Conservation (phyloP, 2,797 vertebrate genomes). For the Lithobates pipiens region DNA sequence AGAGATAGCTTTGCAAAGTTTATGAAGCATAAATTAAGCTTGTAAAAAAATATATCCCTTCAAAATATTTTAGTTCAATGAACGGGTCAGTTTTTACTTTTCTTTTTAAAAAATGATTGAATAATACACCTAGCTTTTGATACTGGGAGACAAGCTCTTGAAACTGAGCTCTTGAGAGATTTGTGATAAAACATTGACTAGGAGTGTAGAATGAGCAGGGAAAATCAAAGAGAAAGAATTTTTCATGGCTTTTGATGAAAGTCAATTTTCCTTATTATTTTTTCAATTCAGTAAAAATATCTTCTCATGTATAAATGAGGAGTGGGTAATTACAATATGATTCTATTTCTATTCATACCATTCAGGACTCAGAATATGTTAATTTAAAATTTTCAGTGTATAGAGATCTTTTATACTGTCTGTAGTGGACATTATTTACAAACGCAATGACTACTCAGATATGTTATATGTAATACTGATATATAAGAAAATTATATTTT, state of each 20-base stretch:
- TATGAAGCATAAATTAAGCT: too few species aligned
- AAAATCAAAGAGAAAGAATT: constrained; percentile 31
- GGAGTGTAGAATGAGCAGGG: neutral
- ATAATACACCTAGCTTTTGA: neutral
- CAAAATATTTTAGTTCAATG: too few species aligned
- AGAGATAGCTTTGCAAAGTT: too few species aligned
- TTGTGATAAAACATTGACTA: constrained; percentile 28
- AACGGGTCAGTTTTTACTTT: too few species aligned
- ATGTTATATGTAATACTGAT: neutral
- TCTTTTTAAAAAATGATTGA: neutral
- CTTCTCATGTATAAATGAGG: constrained; percentile 40
- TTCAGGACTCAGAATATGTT: constrained; percentile 7
- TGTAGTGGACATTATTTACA: constrained; percentile 12
- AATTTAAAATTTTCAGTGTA: constrained; percentile 10
- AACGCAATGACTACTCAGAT: neutral
- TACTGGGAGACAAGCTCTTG: too few species aligned
- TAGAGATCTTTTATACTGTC: neutral
- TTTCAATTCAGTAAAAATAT: constrained; percentile 38
- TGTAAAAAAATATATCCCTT: too few species aligned
- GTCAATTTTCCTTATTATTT: constrained; percentile 29
- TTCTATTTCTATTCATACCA: constrained; percentile 19
- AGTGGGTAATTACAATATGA: constrained; percentile 28
- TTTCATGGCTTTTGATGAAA: constrained; percentile 25
- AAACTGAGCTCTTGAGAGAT: neutral
- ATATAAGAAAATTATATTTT: neutral